Evolutionary conservation across 2,888 invertebrate species (phyloP).

Genomic region (Gymnocheta viridis): DNA sequence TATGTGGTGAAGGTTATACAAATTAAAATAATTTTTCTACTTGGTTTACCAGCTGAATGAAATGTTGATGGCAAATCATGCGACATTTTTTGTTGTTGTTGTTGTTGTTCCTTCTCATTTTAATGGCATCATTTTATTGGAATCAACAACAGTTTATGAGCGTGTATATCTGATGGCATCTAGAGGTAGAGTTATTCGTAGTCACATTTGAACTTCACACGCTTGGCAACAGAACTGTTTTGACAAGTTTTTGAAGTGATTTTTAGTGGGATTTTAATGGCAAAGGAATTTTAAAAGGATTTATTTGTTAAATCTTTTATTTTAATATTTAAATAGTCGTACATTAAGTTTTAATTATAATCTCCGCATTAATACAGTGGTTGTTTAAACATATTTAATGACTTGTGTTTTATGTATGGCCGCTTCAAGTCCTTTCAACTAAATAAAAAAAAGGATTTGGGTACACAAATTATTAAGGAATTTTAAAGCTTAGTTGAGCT

Average conservation of each 20-base stretch:
- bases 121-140: slow-evolving; percentile 27
- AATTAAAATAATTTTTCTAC: neutral
- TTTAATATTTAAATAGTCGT: neutral
- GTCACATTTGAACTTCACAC: neutral
- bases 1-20: neutral
- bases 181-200: neutral
- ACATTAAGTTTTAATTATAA: slow-evolving; percentile 30
- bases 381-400: neutral
- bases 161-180: neutral
- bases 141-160: slow-evolving; percentile 21
- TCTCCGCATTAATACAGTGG: neutral
- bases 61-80: slow-evolving; percentile 38
- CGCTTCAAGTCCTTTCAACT: neutral
- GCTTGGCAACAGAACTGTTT: slow-evolving; percentile 17
- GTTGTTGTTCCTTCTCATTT: slow-evolving; percentile 2
- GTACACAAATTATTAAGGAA: neutral
- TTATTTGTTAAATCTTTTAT: slow-evolving; percentile 43
- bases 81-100: slow-evolving; percentile 5
- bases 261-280: slow-evolving; percentile 18
- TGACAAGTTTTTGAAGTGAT: slow-evolving; percentile 8
- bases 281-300: slow-evolving; percentile 48
- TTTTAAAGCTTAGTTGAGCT: neutral
- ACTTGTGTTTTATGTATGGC: neutral
- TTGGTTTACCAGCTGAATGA: slow-evolving; percentile 37
- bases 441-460: neutral